These are phyloP conservation scores for Pantherophis guttatus DNA, from an alignment of 2,113 vertebrate species.

Conservation along the genomic window DNA sequence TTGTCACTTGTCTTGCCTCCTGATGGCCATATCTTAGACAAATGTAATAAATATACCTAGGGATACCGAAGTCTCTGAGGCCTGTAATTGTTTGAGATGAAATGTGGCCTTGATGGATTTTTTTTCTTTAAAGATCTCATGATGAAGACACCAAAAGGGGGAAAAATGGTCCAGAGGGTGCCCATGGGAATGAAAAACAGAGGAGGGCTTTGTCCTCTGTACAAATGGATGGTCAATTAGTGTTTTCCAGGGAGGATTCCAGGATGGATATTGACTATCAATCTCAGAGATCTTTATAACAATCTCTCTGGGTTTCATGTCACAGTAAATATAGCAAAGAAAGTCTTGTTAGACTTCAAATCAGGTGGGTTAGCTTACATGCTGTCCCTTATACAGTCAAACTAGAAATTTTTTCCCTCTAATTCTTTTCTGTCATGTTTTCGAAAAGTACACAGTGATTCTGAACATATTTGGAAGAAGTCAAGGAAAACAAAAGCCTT, in stretches of 20 bases:
- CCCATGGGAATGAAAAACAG: neutral
- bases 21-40: neutral
- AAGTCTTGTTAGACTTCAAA: neutral
- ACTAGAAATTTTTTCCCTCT: neutral
- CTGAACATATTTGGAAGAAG: neutral
- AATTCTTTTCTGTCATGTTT: neutral
- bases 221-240: neutral
- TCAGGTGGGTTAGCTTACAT: neutral
- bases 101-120: neutral
- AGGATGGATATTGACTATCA: neutral
- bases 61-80: neutral
- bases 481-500: neutral
- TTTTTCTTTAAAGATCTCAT: neutral
- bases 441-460: neutral
- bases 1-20: neutral
- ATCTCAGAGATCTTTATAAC: neutral
- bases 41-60: neutral
- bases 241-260: neutral
- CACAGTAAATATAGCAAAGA: neutral
- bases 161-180: neutral
- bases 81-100: neutral
- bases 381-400: neutral
- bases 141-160: neutral
- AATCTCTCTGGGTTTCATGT: neutral
- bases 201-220: neutral